These are phyloP conservation scores for Ferdinandea cuprea DNA, from an alignment of 2,888 invertebrate genomes.

Conservation along the genomic window DNA sequence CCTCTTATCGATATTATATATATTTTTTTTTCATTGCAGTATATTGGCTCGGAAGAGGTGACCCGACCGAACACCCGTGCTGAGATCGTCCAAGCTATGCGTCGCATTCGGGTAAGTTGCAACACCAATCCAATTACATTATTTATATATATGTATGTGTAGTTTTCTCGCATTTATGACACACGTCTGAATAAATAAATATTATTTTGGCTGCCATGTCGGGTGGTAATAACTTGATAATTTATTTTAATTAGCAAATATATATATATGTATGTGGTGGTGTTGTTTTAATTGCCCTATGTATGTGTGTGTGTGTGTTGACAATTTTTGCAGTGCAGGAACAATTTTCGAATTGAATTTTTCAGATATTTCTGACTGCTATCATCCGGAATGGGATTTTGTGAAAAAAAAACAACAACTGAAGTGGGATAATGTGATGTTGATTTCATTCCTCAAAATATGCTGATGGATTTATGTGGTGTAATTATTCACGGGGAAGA, in stretches of 20 bases:
- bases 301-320: no score
- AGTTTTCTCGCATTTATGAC: no score
- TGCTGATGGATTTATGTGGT: constrained; percentile 55
- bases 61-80: constrained; percentile 97
- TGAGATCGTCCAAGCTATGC: constrained; percentile 99
- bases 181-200: constrained; percentile 40
- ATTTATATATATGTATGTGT: background rate
- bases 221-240: constrained; percentile 12
- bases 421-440: constrained; percentile 4
- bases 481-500: constrained; percentile 41
- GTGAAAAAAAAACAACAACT: background rate
- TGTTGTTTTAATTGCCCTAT: no score
- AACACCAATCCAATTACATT: constrained; percentile 46
- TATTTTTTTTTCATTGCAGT: constrained; percentile 87
- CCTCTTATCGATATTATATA: constrained; percentile 12
- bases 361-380: background rate
- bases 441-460: constrained; percentile 29
- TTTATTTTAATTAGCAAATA: constrained; percentile 63
- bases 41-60: constrained; percentile 98
- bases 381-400: background rate
- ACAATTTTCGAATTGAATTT: background rate
- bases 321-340: no score
- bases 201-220: constrained; percentile 14
- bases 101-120: constrained; percentile 95
- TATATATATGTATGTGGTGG: background rate